These are phyloP conservation scores for Isotomurus palustris DNA, from an alignment of 2,888 invertebrate species.

Conservation along the genomic window DNA sequence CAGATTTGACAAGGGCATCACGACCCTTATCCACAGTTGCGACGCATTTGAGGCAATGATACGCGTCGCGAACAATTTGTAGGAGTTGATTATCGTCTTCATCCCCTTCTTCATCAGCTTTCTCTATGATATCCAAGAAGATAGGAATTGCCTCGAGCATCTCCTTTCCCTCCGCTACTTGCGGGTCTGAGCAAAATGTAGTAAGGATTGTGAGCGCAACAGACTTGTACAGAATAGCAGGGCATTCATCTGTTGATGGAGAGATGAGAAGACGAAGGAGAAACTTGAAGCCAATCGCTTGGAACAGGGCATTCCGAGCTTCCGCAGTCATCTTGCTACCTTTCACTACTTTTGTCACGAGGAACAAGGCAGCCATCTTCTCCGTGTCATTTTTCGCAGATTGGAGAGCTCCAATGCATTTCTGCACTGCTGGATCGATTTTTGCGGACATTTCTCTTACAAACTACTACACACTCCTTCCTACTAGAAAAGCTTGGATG, in stretches of 20 bases:
- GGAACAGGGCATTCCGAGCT: conserved; percentile 76
- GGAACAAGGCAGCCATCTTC: conserved; percentile 83
- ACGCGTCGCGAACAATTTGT: conserved; percentile 55
- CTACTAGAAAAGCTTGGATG: not conserved
- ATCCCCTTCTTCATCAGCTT: conserved; percentile 66
- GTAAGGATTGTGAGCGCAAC: conserved; percentile 82
- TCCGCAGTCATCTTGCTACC: conserved; percentile 71
- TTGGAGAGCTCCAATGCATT: conserved; percentile 75
- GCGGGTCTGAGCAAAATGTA: conserved; percentile 76
- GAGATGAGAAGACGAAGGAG: conserved; percentile 72
- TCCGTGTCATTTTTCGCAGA: conserved; percentile 79
- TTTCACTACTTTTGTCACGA: conserved; percentile 85
- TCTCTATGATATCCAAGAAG: conserved; percentile 75
- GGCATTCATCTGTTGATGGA: conserved; percentile 74
- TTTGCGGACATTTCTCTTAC: conserved; percentile 19
- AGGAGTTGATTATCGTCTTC: conserved; percentile 70
- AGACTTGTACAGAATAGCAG: conserved; percentile 83
- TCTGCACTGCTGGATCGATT: conserved; percentile 61
- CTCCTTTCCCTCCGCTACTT: conserved; percentile 73
- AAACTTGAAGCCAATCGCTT: conserved; percentile 84
- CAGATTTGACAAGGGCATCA: conserved; percentile 69
- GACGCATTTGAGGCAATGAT: conserved; percentile 47
- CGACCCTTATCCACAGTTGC: conserved; percentile 62
- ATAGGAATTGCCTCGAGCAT: conserved; percentile 78
- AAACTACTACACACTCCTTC: not conserved